These are phyloP conservation scores for Strix uralensis DNA, from an alignment of 2,113 vertebrate species.

Conservation along the genomic window DNA sequence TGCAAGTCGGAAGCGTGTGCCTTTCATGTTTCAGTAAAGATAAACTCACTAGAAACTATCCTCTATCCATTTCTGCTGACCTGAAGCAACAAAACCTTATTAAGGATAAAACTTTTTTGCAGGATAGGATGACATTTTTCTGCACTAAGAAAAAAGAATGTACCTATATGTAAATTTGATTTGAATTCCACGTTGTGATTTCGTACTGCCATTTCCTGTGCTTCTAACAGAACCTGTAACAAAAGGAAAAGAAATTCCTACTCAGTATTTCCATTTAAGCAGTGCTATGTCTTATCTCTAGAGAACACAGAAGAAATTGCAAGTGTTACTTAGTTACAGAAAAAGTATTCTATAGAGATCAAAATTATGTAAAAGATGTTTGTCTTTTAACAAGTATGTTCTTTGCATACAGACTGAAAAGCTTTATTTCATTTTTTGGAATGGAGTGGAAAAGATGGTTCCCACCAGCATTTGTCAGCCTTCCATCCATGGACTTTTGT, in stretches of 20 bases:
- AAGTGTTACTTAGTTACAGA: neutral
- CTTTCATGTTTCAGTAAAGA: neutral
- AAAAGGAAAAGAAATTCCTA: slow-evolving; percentile 13
- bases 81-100: neutral
- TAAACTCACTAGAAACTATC: neutral
- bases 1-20: neutral
- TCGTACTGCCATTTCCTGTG: slow-evolving; percentile 94
- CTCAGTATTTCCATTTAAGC: neutral
- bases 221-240: slow-evolving; percentile 89
- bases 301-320: neutral
- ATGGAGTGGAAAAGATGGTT: neutral
- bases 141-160: neutral
- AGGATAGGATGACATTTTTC: neutral
- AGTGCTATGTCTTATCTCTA: slow-evolving; percentile 27
- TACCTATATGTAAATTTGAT: slow-evolving; percentile 94
- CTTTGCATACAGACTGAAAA: neutral
- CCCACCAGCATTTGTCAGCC: neutral
- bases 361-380: neutral
- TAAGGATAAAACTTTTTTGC: neutral
- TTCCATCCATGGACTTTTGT: neutral
- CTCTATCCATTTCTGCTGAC: neutral
- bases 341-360: neutral
- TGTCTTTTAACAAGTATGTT: neutral
- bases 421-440: neutral
- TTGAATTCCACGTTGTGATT: slow-evolving; percentile 93